Base-by-base conservation (phyloP, 2,113 vertebrate genomes). In the Aphelocoma coerulescens region DNA sequence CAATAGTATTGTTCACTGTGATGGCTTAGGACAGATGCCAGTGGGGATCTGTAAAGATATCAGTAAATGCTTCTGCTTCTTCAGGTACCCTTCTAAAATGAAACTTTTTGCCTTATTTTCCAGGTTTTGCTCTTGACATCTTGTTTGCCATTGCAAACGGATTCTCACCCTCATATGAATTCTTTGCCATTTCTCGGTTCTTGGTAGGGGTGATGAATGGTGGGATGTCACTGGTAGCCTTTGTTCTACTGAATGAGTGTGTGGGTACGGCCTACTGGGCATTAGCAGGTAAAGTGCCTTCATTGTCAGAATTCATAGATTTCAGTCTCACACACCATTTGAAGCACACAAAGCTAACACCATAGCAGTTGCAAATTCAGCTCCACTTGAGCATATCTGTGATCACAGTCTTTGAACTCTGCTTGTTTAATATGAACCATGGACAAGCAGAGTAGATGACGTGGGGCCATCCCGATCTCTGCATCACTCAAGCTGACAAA, bases 251-350 rank as follows among this genome's bases (percentile, higher is more conserved):
- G 46, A 98, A 98, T 41, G 98, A 98, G 62, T 98, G 98, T 94
- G 97, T 98, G 93, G 98, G 98, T 81, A 96, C 98, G 72, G 95
- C 98, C 92, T 98, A 98, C 95, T 98, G 98, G 98, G 98, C 98
- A 9, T 89, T 98, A 16, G 98, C 98, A 97, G 98, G 98, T 98
- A 98, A 96, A 90, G 9, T 44, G 13, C 35, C 16, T 88, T 85
- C 92, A 16, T 73, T 67, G 55, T 75, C 59, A 74, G 48, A 77
- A 63, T 69, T 63, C 16, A 16, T 8, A 55, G 48, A 33, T 78
- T 77, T 63, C 43, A 66, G 3, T 74, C 26, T 41, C 14, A 2
- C 2, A 6, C 10, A 7, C 9, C 8, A 22, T 48, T 81, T 63
- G 30, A 75, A 32, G 49, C 19, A 44, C 32, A 24, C 57, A 76